Percentiles rank a stretch among this genome's conserved stretches.
Conservation (phyloP, 2,113 vertebrate species). For the Lonchura striata region DNA sequence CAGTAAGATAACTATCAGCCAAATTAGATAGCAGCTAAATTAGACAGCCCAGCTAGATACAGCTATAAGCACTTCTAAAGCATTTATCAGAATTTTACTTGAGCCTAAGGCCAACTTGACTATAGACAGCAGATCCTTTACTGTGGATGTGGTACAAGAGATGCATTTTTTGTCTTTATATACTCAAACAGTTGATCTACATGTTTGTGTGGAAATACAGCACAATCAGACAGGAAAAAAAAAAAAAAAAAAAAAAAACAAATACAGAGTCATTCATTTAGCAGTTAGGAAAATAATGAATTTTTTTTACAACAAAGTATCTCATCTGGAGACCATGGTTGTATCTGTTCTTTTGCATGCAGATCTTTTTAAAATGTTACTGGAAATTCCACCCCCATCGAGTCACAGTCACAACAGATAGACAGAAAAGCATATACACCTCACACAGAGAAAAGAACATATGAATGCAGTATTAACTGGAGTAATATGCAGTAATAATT, state of each 20-base stretch:
- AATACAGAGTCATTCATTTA: not conserved
- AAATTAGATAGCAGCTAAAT: not conserved
- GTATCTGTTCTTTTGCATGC: not conserved
- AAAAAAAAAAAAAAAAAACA: no score
- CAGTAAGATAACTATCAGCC: not conserved
- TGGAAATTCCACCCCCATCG: not conserved
- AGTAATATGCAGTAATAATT: not conserved
- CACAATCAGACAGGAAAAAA: not conserved
- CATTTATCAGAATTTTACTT: not conserved
- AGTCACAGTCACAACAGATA: not conserved
- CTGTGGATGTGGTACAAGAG: not conserved
- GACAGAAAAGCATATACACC: not conserved
- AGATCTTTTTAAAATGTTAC: not conserved
- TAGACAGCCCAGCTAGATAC: not conserved
- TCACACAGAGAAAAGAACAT: not conserved
- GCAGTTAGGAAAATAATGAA: not conserved
- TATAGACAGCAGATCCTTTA: not conserved
- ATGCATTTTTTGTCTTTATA: not conserved
- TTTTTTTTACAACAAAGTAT: not conserved
- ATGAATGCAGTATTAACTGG: not conserved
- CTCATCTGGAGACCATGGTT: not conserved
- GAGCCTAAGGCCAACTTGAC: not conserved
- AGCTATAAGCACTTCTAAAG: not conserved
- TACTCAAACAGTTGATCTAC: not conserved
- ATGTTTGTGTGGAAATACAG: not conserved